Conservation (phyloP, 2,113 vertebrate species). For the Copsychus sechellarum region DNA sequence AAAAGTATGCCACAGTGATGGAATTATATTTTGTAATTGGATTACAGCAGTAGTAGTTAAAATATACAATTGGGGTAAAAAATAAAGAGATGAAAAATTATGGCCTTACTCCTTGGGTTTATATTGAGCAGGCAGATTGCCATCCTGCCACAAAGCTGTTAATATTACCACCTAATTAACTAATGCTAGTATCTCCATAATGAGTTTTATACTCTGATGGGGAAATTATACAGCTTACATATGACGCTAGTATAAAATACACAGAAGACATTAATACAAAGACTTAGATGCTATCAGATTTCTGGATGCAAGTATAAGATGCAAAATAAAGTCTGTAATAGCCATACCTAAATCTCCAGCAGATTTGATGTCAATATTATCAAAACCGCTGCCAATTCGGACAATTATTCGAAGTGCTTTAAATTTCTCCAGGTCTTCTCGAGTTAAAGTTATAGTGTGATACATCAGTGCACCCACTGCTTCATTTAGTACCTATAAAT, state of each 20-base stretch:
- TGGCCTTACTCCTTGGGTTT: neutral
- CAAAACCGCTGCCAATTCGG: constrained; percentile 96
- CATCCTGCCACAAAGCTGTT: constrained; percentile 11
- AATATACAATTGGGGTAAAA: neutral
- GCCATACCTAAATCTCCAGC: constrained; percentile 92
- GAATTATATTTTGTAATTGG: constrained; percentile 17
- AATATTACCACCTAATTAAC: constrained; percentile 49
- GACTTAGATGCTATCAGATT: neutral
- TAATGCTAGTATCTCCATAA: constrained; percentile 25
- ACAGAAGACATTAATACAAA: neutral
- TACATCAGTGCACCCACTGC: constrained; percentile 98
- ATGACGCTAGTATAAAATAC: neutral
- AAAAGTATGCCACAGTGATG: neutral
- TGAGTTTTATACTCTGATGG: constrained; percentile 25
- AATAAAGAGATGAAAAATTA: neutral
- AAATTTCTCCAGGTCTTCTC: constrained; percentile 98
- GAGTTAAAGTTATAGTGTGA: constrained; percentile 97
- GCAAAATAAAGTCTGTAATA: neutral
- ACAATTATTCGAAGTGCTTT: constrained; percentile 98
- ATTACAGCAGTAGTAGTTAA: constrained; percentile 24
- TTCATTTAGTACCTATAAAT: constrained; percentile 92
- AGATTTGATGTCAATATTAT: constrained; percentile 99
- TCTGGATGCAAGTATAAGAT: neutral
- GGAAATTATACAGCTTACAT: constrained; percentile 10
- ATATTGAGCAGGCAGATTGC: neutral